Evolutionary conservation across 2,888 invertebrate genomes (phyloP).

Genomic region (Cotesia congregata): DNA sequence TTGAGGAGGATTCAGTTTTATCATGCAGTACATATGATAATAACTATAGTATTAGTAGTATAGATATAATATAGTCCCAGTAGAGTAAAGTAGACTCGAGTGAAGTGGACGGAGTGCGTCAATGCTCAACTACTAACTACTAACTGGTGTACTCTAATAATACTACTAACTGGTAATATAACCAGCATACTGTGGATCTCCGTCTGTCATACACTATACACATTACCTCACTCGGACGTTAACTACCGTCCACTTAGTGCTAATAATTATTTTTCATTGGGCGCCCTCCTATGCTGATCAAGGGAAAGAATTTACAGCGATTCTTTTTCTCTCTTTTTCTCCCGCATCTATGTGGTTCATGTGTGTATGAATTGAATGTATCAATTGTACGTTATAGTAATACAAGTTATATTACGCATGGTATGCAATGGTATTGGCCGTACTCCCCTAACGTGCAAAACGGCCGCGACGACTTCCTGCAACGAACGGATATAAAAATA

Average conservation of each 20-base stretch:
- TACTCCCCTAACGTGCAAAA: conserved; percentile 56
- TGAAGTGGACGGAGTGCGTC: conserved; percentile 55
- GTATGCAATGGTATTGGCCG: conserved; percentile 33
- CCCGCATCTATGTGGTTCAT: too few species aligned
- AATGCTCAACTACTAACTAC: conserved; percentile 57
- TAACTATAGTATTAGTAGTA: not conserved
- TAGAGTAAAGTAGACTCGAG: conserved; percentile 35
- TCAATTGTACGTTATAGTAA: too few species aligned
- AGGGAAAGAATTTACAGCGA: conserved; percentile 7
- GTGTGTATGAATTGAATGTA: not conserved
- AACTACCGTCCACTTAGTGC: conserved; percentile 68
- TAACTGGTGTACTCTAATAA: too few species aligned
- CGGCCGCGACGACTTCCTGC: conserved; percentile 67
- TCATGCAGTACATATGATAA: conserved; percentile 16
- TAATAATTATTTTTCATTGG: conserved; percentile 70
- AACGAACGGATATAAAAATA: conserved; percentile 69
- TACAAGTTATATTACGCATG: not conserved
- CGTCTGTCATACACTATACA: conserved; percentile 27
- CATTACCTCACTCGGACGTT: conserved; percentile 35
- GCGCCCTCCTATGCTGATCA: conserved; percentile 49
- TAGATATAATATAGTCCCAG: conserved; percentile 2
- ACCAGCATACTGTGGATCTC: conserved; percentile 30
- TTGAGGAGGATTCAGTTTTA: conserved; percentile 30
- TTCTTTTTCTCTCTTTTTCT: too few species aligned
- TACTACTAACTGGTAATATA: too few species aligned